Percentiles rank a stretch among this genome's conserved stretches.
phyloP scores from a whole-genome alignment of 1,140 invertebrate species.

The fruit fly (Drosophila melanogaster) region Release_6_plus_ISO1_MT NC_004354.4:10434501-10435000 shows the following conservation, averaged over 20 bases:
- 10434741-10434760: too few species aligned
- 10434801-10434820: background rate
- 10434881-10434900: background rate
- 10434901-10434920: background rate
- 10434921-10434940: too few species aligned
- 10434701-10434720: constrained; percentile 56
- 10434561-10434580: background rate
- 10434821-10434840: too few species aligned
- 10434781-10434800: background rate
- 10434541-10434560: background rate
- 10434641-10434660: constrained; percentile 28
- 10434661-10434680: constrained; percentile 41
- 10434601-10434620: constrained; percentile 10
- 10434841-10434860: background rate
- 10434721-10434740: background rate
- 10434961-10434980: background rate
- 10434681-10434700: constrained; percentile 60
- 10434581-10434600: background rate
- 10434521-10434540: background rate
- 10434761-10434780: background rate
- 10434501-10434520: constrained; percentile 38
- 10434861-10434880: background rate
- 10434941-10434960: too few species aligned
- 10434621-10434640: constrained; percentile 22
- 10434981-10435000: background rate